phyloP scores from a whole-genome alignment of 2,888 invertebrate genomes.

The Ophonus ardosiacus region DNA sequence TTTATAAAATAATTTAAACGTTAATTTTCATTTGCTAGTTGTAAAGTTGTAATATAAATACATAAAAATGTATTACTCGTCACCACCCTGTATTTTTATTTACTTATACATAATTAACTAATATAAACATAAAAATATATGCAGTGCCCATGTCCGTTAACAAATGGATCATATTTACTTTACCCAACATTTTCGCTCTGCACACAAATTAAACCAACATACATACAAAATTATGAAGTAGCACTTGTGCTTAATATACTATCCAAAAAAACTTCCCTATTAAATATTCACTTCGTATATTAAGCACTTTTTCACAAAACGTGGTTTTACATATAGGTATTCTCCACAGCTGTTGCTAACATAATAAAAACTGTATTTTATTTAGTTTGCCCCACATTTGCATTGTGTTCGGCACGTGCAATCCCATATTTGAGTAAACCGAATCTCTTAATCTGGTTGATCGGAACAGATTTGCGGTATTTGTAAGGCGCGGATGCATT shows the following conservation, averaged over 20 bases:
- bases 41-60: too few relatives aligned
- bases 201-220: neutral
- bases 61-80: too few relatives aligned
- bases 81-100: too few relatives aligned
- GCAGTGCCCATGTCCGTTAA: neutral
- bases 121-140: too few relatives aligned
- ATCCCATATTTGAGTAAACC: slow-evolving; percentile 30
- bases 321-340: neutral
- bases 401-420: neutral
- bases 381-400: slow-evolving; percentile 17
- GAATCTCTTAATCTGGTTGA: slow-evolving; percentile 43
- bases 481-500: neutral
- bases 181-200: neutral
- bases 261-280: neutral
- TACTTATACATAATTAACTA: too few relatives aligned
- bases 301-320: neutral
- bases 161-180: neutral
- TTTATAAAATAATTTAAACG: too few relatives aligned
- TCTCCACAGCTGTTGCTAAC: slow-evolving; percentile 6
- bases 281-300: slow-evolving; percentile 11
- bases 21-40: too few relatives aligned
- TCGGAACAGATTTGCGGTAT: slow-evolving; percentile 42
- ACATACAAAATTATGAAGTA: neutral
- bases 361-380: slow-evolving; percentile 28
- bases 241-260: neutral